These are phyloP conservation scores for Halcyon senegalensis DNA, from an alignment of 2,113 vertebrate genomes.

Conservation along the genomic window DNA sequence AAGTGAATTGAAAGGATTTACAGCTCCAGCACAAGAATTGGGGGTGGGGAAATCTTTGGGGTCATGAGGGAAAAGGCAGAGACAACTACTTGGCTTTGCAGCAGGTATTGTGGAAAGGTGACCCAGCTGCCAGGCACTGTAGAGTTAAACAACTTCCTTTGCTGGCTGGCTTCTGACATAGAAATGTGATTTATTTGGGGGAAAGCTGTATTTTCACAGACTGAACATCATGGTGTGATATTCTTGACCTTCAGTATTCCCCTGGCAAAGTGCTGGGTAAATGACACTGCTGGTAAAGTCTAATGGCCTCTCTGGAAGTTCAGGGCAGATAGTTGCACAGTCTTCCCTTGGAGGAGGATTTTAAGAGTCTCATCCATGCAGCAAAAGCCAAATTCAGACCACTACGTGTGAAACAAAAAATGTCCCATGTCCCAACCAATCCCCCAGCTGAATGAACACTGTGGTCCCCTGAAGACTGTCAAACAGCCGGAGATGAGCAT, in stretches of 20 bases:
- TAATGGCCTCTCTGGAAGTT: neutral
- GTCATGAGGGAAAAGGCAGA: neutral
- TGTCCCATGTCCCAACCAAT: rapidly evolving
- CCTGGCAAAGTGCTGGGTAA: neutral
- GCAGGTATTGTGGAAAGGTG: neutral
- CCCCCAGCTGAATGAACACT: neutral
- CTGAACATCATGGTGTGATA: neutral
- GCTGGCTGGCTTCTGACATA: neutral
- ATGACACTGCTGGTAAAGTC: neutral
- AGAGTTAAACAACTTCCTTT: neutral
- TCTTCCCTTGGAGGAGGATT: neutral
- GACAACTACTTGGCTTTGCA: neutral
- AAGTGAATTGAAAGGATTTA: neutral
- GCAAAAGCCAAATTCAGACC: neutral
- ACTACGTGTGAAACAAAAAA: neutral
- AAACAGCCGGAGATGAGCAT: neutral
- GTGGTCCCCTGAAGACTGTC: neutral
- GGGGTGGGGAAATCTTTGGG: neutral
- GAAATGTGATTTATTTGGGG: neutral
- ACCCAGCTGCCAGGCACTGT: neutral
- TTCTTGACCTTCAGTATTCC: constrained; percentile 15
- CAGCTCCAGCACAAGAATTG: neutral
- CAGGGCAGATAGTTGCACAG: neutral
- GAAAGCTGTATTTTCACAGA: neutral
- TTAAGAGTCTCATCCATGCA: neutral